These are phyloP conservation scores for Tillus elongatus DNA, from an alignment of 2,888 invertebrate genomes.

Conservation along the genomic window DNA sequence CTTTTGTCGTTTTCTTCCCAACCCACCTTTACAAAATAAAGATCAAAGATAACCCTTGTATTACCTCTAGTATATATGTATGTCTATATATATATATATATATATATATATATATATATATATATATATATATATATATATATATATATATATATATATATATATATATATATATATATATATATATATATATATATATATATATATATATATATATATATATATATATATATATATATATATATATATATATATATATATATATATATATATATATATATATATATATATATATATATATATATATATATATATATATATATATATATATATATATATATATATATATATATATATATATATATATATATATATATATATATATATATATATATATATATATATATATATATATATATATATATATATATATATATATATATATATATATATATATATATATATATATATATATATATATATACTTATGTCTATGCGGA, in stretches of 20 bases:
- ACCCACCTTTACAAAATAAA: not conserved
- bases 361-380: constrained; percentile 4
- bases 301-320: constrained; percentile 5
- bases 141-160: too few relatives aligned
- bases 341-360: constrained; percentile 5
- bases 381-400: constrained; percentile 5
- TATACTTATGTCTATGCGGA: too few relatives aligned
- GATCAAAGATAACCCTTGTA: too few relatives aligned
- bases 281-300: constrained; percentile 4
- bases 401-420: constrained; percentile 5
- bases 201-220: constrained; percentile 1
- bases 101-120: constrained; percentile 4
- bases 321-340: constrained; percentile 5
- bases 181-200: too few relatives aligned
- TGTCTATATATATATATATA: constrained; percentile 5
- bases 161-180: too few relatives aligned
- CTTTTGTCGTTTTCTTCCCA: too few relatives aligned
- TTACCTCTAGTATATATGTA: too few relatives aligned
- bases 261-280: too few relatives aligned
- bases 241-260: too few relatives aligned
- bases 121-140: constrained; percentile 5
- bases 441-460: constrained; percentile 5
- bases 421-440: constrained; percentile 5
- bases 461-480: constrained; percentile 5
- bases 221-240: too few relatives aligned